A percentile compares a stretch with the other conserved stretches of the same genome.
These are phyloP conservation scores for Drosophila pachea DNA, from an alignment of 1,140 invertebrate species.

Conservation along the genomic window DNA sequence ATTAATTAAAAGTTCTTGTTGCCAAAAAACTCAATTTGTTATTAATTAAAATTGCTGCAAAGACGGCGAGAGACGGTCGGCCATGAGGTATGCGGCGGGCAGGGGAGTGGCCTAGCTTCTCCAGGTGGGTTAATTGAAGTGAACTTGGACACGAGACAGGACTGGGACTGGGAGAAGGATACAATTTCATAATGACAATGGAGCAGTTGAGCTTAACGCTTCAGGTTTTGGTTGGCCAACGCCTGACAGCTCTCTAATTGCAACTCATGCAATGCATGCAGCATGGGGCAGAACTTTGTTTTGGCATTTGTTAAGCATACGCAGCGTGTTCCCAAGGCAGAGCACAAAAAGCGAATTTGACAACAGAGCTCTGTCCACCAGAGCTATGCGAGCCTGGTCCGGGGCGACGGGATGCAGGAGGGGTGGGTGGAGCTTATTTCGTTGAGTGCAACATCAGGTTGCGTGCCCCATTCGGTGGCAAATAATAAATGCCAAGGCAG, in stretches of 20 bases:
- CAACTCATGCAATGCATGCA: conserved; percentile 34
- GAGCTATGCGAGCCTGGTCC: not conserved
- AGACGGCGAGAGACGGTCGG: not conserved
- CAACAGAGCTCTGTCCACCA: conserved; percentile 9
- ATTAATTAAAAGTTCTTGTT: conserved; percentile 8
- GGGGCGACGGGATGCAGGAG: not conserved
- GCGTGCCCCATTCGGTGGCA: conserved; percentile 47
- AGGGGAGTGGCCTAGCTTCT: not conserved
- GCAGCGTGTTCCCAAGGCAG: conserved; percentile 24
- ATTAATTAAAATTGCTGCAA: conserved; percentile 18
- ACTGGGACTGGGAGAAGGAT: not conserved
- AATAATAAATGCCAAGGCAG: conserved; percentile 60
- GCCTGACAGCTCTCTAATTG: conserved; percentile 38
- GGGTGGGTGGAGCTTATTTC: conserved; percentile 45
- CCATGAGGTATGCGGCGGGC: no score
- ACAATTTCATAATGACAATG: conserved; percentile 7
- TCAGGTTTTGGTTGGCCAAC: conserved; percentile 14
- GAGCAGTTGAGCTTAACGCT: conserved; percentile 16
- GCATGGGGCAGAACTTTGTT: conserved; percentile 28
- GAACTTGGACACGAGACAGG: no score
- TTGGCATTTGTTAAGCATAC: conserved; percentile 42
- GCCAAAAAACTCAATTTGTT: conserved; percentile 12
- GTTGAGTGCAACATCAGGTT: conserved; percentile 71
- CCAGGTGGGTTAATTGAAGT: conserved; percentile 1
- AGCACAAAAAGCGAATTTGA: conserved; percentile 10